Base-by-base conservation (phyloP, 1,140 invertebrate genomes). In the Heliconius eleuchia region DNA sequence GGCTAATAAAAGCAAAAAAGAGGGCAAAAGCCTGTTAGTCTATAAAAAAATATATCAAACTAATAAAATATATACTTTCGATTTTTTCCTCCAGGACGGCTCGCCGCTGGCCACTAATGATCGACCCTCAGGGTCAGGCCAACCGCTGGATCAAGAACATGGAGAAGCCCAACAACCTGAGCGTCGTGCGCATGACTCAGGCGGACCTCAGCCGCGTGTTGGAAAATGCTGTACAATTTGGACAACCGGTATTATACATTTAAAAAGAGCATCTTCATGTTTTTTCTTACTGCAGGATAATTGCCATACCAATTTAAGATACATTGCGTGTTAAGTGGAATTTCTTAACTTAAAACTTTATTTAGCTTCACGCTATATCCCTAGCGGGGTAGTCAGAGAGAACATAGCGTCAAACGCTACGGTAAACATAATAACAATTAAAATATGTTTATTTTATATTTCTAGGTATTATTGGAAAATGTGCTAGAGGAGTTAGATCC, bases 71-170 rank as follows among this genome's bases (percentile, higher is more conserved):
- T 16, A 46, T 30, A 75, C 71, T 18, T 27, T 46, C 6, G 18
- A 46, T 39, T 23, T 78, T 71, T 16, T 50, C 52, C 77, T 80
- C 50, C 71, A 98, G 97, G 89, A 97, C 97, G 89, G 96, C 98
- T 6, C 96, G 97, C 80, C 96, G 98, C 82, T 98, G 98, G 97
- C 97, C 98, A 0, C 89, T 99, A 23, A 98, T 99, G 96, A 99
- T 99, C 85, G 99, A 99, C 95, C 98, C 98, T 0, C 98, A 99
- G 95, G 97, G 96, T 11, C 98, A 99, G 94, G 98, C 98, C 0
- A 99, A 98, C 83, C 97, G 98, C 89, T 99, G 98, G 98, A 96
- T 99, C 7, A 99, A 98, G 94, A 99, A 98, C 89, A 97, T 98
- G 96, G 98, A 99, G 91, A 98, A 98, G 86, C 95, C 96, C 19